phyloP scores from a whole-genome alignment of 2,888 invertebrate genomes.

The Torymus tubicola region DNA sequence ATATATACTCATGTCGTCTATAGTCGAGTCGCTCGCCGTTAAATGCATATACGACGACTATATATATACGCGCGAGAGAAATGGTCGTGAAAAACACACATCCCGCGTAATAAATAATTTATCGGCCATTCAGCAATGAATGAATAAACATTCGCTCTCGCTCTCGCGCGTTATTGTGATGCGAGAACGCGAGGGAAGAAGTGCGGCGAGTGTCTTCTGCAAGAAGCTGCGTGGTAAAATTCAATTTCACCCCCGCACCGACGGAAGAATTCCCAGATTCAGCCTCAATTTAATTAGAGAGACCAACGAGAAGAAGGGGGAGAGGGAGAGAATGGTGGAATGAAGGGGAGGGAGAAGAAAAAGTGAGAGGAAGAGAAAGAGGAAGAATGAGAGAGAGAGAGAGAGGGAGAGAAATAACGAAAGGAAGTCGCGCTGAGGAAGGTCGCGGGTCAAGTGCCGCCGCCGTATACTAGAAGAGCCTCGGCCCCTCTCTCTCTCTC shows the following conservation, averaged over 20 bases:
- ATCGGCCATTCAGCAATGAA: constrained; percentile 6
- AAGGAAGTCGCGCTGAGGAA: constrained; percentile 40
- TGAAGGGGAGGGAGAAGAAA: neutral
- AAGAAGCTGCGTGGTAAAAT: constrained; percentile 8
- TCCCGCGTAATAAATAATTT: constrained; percentile 26
- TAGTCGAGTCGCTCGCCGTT: no score
- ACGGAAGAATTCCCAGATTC: constrained; percentile 39
- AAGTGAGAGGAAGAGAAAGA: neutral
- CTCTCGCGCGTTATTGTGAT: constrained; percentile 33
- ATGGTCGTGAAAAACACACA: neutral
- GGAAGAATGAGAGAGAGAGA: no score
- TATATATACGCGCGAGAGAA: no score
- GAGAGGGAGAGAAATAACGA: constrained; percentile 37
- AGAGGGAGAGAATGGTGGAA: neutral
- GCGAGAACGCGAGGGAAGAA: neutral
- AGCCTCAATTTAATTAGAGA: constrained; percentile 52
- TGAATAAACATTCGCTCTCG: constrained; percentile 34
- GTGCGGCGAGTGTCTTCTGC: no score
- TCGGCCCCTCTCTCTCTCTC: constrained; percentile 30
- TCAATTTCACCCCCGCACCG: constrained; percentile 19
- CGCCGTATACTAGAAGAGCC: constrained; percentile 17
- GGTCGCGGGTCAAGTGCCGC: constrained; percentile 49
- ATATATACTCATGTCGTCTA: no score
- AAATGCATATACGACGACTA: no score
- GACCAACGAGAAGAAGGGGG: neutral